Evolutionary conservation across 1,140 invertebrate genomes (phyloP), one percentile per base, ranked within the genome.

Genomic region (Sarcophaga peregrina): DNA sequence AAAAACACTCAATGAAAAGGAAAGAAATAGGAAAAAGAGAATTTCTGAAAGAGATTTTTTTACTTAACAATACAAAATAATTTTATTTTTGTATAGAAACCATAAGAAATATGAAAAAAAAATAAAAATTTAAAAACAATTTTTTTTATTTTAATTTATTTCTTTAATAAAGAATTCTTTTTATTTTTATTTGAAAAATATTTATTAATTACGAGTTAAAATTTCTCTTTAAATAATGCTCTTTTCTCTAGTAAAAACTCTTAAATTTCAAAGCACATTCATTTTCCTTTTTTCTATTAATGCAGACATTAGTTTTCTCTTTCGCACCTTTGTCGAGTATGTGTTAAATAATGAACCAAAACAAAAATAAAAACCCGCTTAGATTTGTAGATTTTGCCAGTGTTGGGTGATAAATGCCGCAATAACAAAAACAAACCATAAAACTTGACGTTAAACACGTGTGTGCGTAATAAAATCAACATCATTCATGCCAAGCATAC

Each of bases 351-450:
- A 58, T n/a, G 54, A 15, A 58, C 5, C 54, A 58, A 13, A 58
- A 13, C 54, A 58, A 13, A 58, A 13, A 15, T n/a, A 13, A 58
- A 68, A 68, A 68, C 62, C 62, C 62, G 62, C 15, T 68, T 68
- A 37, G 1, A 37, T 37, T n/a, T 68, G 9, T 68, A 17, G 62
- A 20, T 68, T 58, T 17, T 68, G n/a, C 62, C 17, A 68, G 62
- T 17, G 75, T 17, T 78, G 75, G 75, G 48, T 78, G 75, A 78
- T 78, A 80, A 81, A 83, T 78, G 80, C 62, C 83, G 78, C 80
- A 82, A 74, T 82, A 86, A 87, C 85, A 87, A 87, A 85, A 87
- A 87, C 86, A 87, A 87, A 87, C 86, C 86, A 86, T 87, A 86
- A 87, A 87, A 87, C 82, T 84, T 86, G 82, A 84, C 84, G 86